These are phyloP conservation scores for Pseudorhombus dupliciocellatus DNA, from an alignment of 2,113 vertebrate species.

Conservation along the genomic window DNA sequence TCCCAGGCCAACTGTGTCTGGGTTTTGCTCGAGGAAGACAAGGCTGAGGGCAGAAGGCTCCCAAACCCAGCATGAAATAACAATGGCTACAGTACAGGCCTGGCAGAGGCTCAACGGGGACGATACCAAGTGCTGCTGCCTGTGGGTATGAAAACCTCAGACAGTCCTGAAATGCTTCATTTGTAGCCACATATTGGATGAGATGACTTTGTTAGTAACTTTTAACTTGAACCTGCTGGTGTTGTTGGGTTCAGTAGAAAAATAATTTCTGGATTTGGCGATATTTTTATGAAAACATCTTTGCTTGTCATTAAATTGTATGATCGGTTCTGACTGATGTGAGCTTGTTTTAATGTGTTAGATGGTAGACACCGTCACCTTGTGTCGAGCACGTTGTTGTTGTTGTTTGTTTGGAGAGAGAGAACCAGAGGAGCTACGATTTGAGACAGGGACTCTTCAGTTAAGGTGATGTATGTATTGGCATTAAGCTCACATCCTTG, in stretches of 20 bases:
- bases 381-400: constrained; percentile 38
- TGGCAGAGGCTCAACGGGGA: neutral
- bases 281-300: neutral
- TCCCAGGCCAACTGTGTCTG: neutral
- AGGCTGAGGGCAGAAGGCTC: neutral
- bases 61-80: neutral
- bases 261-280: neutral
- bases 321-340: constrained; percentile 34
- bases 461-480: constrained; percentile 2
- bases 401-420: constrained; percentile 2
- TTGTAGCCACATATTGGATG: neutral
- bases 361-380: neutral
- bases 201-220: neutral
- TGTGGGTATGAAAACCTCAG: neutral
- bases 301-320: neutral
- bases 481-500: constrained; percentile 1
- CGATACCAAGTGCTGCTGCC: neutral
- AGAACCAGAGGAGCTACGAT: no score
- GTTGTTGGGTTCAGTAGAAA: no score
- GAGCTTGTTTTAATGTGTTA: constrained; percentile 12
- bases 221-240: neutral
- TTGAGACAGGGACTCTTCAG: neutral
- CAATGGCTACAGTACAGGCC: neutral
- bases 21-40: neutral
- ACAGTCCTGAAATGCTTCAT: neutral